Base-by-base conservation (phyloP, 1,140 invertebrate species). In the Vanessa atalanta region DNA sequence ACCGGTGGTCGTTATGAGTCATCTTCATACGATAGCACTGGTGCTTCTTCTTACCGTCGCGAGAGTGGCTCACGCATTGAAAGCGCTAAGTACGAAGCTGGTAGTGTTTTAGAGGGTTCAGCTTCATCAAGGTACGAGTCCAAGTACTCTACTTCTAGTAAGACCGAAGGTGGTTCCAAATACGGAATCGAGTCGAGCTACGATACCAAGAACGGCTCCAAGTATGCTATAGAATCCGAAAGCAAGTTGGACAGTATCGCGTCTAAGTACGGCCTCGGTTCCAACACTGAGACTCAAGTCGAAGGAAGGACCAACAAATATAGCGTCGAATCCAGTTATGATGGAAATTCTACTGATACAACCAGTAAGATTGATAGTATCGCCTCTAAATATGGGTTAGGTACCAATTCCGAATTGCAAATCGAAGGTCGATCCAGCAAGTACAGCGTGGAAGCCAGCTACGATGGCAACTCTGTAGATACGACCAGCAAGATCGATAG, bases 1-100 rank as follows among this genome's bases (percentile, higher is more conserved):
- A 92, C 90, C 26, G 83, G 87, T 14, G 83, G 91, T 55, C 93
- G 94, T 76, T 94, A 94, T 53, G 93, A 94, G 51, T 93, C 93
- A 11, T 93, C 93, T 26, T 85, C 92, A 70, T 79, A 89, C 75
- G 84, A 91, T 70, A 78, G 88, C 73, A 79, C 81, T 16, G 87
- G 87, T 20, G 31, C 84, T 9, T 83, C 84, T 3, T 87, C 88
- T 90, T 84, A 87, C 5, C 85, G 90, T 5, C 89, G 89, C 55
- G 88, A 92, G 31, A 91, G 89, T 76, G 90, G 90, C 1, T 83
- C 88, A 7, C 85, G 84, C 13, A 15, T 87, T 50, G 89, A 91
- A 50, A 86, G 88, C 65, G 77, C 82, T 12, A 84, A 76, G 47
- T 86, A 86, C 57, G 88, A 91, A 69, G 78, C 81, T 15, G 85